Percentiles rank a stretch among this genome's conserved stretches.
Conservation (phyloP, 2,888 invertebrate species). For the Marronus borbonicus region DNA sequence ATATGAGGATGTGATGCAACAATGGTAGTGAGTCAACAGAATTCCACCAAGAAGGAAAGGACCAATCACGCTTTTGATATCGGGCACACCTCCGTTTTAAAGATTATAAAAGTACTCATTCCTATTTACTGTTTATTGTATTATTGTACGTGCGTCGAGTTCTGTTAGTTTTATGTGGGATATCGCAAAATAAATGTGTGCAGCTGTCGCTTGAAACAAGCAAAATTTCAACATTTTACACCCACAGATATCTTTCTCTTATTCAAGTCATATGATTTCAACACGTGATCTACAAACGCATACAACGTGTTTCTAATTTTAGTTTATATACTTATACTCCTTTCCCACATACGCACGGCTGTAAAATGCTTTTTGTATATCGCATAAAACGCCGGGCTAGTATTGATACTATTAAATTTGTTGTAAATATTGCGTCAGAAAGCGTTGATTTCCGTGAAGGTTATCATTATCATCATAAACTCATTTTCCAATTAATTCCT, state of each 20-base stretch:
- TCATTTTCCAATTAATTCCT: too few species aligned
- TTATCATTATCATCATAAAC: too few species aligned
- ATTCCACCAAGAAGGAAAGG: background rate
- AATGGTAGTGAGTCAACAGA: background rate
- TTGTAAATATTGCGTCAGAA: conserved; percentile 28
- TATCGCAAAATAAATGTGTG: background rate
- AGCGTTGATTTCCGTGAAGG: conserved; percentile 46
- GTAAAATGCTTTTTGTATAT: background rate
- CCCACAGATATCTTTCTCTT: background rate
- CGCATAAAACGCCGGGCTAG: background rate
- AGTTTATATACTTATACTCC: conserved; percentile 1
- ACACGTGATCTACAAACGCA: conserved; percentile 12
- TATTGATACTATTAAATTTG: conserved; percentile 9
- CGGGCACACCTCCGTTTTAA: conserved; percentile 1
- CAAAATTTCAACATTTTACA: background rate
- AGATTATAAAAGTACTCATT: background rate
- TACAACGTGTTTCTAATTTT: background rate
- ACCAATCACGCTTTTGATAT: background rate
- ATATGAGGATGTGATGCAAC: background rate
- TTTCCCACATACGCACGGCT: background rate
- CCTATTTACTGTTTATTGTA: background rate
- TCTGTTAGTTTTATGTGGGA: background rate
- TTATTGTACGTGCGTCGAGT: background rate
- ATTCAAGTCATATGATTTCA: conserved; percentile 17
- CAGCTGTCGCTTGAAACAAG: background rate